These are phyloP conservation scores for Epinephelus cyanopodus DNA, from an alignment of 2,113 vertebrate genomes.

Conservation along the genomic window DNA sequence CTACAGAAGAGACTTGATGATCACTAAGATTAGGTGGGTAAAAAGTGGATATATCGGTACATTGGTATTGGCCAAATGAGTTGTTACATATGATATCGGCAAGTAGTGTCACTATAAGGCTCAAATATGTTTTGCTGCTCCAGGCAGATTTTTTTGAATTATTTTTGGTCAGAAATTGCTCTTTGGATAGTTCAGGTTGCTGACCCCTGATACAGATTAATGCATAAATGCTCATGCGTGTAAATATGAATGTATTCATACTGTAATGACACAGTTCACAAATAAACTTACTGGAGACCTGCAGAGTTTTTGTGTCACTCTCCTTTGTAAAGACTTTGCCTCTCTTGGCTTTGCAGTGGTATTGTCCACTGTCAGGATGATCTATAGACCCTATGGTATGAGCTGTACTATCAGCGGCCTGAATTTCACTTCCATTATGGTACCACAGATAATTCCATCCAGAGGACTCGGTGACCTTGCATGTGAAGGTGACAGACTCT, in stretches of 20 bases:
- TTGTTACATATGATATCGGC: too few relatives aligned
- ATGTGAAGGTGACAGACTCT: slow-evolving; percentile 55
- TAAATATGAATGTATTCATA: neutral
- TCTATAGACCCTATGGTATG: neutral
- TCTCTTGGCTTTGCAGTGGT: slow-evolving; percentile 60
- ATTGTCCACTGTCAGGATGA: slow-evolving; percentile 13
- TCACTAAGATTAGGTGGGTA: too few relatives aligned
- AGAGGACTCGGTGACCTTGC: neutral
- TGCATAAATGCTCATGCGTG: neutral
- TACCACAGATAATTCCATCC: slow-evolving; percentile 59
- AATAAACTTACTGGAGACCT: slow-evolving; percentile 41
- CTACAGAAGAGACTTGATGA: too few relatives aligned
- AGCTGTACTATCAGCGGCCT: fast-evolving
- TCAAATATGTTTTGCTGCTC: too few relatives aligned
- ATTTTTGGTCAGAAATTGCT: too few relatives aligned
- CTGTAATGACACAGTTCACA: neutral
- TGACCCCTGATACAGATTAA: neutral
- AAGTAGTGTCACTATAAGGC: too few relatives aligned
- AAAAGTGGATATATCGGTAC: too few relatives aligned
- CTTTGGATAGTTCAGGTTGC: too few relatives aligned
- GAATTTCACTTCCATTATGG: slow-evolving; percentile 15
- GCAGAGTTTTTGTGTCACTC: slow-evolving; percentile 30
- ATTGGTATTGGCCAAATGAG: too few relatives aligned
- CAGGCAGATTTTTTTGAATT: too few relatives aligned
- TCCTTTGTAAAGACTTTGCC: slow-evolving; percentile 21